These are phyloP conservation scores for Apamea anceps DNA, from an alignment of 2,888 invertebrate species.

Conservation along the genomic window DNA sequence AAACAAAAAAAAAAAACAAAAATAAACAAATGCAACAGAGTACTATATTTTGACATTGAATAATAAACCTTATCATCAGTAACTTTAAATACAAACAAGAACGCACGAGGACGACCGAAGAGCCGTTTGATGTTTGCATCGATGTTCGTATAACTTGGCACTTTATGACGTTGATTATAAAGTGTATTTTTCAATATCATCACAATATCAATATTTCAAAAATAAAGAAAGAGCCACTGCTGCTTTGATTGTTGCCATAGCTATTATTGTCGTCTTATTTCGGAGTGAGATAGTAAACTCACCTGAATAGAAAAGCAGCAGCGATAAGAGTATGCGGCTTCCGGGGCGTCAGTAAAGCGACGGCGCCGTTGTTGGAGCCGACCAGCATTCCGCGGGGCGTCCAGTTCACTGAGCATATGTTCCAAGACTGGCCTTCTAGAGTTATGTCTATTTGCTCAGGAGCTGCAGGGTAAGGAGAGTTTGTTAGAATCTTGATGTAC, in stretches of 20 bases:
- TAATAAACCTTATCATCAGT: neutral
- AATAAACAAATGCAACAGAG: neutral
- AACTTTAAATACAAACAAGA: neutral
- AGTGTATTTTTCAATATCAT: neutral
- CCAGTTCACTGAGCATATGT: conserved; percentile 70
- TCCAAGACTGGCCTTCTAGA: conserved; percentile 78
- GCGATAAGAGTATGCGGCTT: conserved; percentile 67
- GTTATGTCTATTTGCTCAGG: conserved; percentile 74
- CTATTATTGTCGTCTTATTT: neutral
- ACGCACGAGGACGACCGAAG: neutral
- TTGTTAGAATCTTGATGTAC: neutral
- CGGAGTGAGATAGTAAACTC: conserved; percentile 36
- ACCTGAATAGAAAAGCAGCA: conserved; percentile 79
- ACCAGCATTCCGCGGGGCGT: conserved; percentile 85
- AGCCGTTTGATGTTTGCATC: neutral
- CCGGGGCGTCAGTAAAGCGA: conserved; percentile 74
- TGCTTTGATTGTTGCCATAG: neutral
- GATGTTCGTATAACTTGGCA: neutral
- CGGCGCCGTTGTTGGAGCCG: conserved; percentile 91
- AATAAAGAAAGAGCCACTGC: neutral
- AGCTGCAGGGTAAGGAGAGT: conserved; percentile 58
- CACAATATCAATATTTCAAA: neutral
- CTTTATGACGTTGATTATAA: neutral
- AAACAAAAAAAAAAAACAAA: conserved; percentile 14
- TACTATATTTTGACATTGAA: neutral